phyloP scores from a whole-genome alignment of 2,113 vertebrate species.

The Australoheros scitulus region DNA sequence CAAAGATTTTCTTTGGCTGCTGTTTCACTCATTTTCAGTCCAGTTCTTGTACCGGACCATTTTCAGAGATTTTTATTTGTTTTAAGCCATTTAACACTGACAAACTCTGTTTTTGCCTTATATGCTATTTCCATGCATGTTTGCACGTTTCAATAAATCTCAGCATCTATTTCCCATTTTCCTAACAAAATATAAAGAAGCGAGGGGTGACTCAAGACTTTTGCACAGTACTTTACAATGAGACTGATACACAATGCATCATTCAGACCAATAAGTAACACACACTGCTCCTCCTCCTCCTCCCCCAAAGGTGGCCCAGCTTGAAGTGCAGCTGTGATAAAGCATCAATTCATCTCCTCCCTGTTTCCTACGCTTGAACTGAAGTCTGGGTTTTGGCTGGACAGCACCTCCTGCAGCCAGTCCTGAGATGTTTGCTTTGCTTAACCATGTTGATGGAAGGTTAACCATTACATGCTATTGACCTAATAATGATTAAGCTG shows the following conservation, averaged over 20 bases:
- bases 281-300: not conserved
- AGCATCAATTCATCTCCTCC: not conserved
- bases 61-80: too few relatives aligned
- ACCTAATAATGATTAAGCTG: not conserved
- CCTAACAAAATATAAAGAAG: not conserved
- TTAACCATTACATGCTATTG: not conserved
- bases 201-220: not conserved
- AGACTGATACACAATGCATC: not conserved
- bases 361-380: not conserved
- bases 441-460: not conserved
- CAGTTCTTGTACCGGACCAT: too few relatives aligned
- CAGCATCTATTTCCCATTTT: not conserved
- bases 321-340: not conserved
- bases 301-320: not conserved
- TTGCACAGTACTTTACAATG: not conserved
- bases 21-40: too few relatives aligned
- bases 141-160: not conserved
- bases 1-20: too few relatives aligned
- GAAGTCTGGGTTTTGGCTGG: too few relatives aligned
- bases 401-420: too few relatives aligned
- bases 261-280: not conserved
- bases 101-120: not conserved
- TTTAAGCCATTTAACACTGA: too few relatives aligned
- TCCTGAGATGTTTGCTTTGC: too few relatives aligned
- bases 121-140: not conserved